A percentile compares a stretch with the other conserved stretches of the same genome.
Conservation (phyloP, 2,888 invertebrate genomes). For the Oligia fasciuncula region DNA sequence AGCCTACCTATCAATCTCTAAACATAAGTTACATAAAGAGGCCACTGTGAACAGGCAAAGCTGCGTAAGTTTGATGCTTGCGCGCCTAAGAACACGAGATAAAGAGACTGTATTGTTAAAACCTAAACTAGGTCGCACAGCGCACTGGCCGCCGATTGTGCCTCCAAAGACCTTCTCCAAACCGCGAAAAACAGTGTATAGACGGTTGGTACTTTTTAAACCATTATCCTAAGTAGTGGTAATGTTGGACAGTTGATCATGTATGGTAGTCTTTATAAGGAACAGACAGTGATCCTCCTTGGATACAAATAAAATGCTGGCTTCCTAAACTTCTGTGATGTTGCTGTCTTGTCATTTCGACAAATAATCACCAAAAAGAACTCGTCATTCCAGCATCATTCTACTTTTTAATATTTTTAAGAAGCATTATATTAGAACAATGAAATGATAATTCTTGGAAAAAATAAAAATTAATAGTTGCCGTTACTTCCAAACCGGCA, state of each 20-base stretch:
- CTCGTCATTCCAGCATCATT: background rate
- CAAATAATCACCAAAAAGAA: background rate
- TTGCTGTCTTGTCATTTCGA: constrained; percentile 25
- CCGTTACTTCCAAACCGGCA: constrained; percentile 24
- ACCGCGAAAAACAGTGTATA: background rate
- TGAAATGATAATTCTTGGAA: constrained; percentile 27
- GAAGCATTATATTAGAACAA: constrained; percentile 7
- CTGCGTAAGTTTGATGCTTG: background rate
- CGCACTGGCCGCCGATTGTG: background rate
- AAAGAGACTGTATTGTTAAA: background rate
- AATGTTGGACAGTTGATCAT: background rate
- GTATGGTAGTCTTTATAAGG: background rate
- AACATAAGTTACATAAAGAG: background rate
- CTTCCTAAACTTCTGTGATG: constrained; percentile 3
- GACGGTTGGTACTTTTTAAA: background rate
- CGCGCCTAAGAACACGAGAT: background rate
- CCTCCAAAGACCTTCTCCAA: background rate
- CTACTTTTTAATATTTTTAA: background rate
- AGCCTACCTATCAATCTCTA: background rate
- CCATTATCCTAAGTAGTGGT: background rate
- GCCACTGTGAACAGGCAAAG: background rate
- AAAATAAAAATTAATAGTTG: constrained; percentile 13
- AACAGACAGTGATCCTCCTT: constrained; percentile 18
- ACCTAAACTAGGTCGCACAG: background rate
- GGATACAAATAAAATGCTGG: constrained; percentile 25